Conservation (phyloP, 1,140 invertebrate genomes). For the Mya arenaria region DNA sequence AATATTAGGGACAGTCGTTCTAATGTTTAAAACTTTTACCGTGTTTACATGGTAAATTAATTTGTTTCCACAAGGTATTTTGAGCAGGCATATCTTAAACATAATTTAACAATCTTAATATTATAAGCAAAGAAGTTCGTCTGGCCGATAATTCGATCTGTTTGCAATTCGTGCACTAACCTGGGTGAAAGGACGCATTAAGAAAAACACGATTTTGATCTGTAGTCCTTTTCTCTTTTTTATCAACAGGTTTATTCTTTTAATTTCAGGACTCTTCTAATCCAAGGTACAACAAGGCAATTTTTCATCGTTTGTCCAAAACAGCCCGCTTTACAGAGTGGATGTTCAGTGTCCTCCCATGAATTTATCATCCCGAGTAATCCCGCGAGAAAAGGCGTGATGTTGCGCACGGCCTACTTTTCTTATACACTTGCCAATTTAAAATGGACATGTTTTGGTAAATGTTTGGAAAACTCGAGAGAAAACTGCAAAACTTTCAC, state of each 20-base stretch:
- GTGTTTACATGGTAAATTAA: slow-evolving; percentile 55
- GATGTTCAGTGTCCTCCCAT: slow-evolving; percentile 44
- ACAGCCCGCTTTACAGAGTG: slow-evolving; percentile 46
- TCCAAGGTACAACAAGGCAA: slow-evolving; percentile 44
- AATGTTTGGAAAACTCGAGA: slow-evolving; percentile 51
- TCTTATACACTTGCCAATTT: slow-evolving; percentile 4
- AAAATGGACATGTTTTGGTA: slow-evolving; percentile 51
- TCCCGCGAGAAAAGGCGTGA: slow-evolving; percentile 28
- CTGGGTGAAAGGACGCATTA: not conserved
- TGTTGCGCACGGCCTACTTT: slow-evolving; percentile 36
- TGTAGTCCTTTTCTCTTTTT: slow-evolving; percentile 6
- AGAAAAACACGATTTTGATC: not conserved
- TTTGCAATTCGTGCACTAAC: slow-evolving; percentile 47
- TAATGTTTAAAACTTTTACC: slow-evolving; percentile 55
- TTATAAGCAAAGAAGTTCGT: slow-evolving; percentile 52
- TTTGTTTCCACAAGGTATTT: slow-evolving; percentile 51
- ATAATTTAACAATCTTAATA: slow-evolving; percentile 43
- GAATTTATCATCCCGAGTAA: slow-evolving; percentile 49
- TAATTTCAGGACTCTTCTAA: slow-evolving; percentile 44
- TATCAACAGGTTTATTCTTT: slow-evolving; percentile 47
- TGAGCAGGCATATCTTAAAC: slow-evolving; percentile 50
- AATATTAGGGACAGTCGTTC: slow-evolving; percentile 29
- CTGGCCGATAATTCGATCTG: slow-evolving; percentile 46
- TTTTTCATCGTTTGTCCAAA: slow-evolving; percentile 52
- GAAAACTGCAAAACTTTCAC: slow-evolving; percentile 55